Evolutionary conservation across 2,797 vertebrate genomes (phyloP), one percentile per base, ranked within the genome.

Genomic region (Pipistrellus pygmaeus): DNA sequence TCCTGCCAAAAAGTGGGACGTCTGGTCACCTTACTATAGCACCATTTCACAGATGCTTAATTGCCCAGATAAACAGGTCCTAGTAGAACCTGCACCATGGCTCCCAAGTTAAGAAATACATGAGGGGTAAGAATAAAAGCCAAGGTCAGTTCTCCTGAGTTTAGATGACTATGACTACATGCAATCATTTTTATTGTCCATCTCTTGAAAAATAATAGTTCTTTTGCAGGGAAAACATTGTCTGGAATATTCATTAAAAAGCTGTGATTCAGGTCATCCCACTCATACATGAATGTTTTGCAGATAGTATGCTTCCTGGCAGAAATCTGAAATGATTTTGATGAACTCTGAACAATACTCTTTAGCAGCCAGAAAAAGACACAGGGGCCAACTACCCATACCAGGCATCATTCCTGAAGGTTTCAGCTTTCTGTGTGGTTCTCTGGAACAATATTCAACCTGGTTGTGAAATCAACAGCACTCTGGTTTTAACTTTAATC

Each of bases 161-260:
- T 93, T 71, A 95, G 55, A 71, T 88, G 77, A 95, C 48, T 62
- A 81, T 71, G 55, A 93, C 27, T 71, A 71, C 48, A 95, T 69
- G 69, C 92, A 91, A 51, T 53, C 44, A 94, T 77, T 94, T 85
- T 95, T 85, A 94, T 82, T 44, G 62, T 90, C 14, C 77, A 75
- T 85, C 71, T 94, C 92, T 89, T 90, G 60, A 95, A 97, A 95
- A 95, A 93, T 90, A 92, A 94, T 78, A 68, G 44, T 94, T 96
- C 60, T 85, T 93, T 93, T 90, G 90, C 20, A 46, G 93, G 75
- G 78, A 93, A 97, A 97, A 96, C 60, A 53, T 11, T 83, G 85
- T 92, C 96, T 96, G 96, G 96, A 93, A 96, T 91, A 96, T 14
- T 95, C 96, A 97, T 97, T 93, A 97, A 71, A 81, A 90, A 94